Conservation (phyloP, 1,140 invertebrate genomes). For the Myzus persicae region DNA sequence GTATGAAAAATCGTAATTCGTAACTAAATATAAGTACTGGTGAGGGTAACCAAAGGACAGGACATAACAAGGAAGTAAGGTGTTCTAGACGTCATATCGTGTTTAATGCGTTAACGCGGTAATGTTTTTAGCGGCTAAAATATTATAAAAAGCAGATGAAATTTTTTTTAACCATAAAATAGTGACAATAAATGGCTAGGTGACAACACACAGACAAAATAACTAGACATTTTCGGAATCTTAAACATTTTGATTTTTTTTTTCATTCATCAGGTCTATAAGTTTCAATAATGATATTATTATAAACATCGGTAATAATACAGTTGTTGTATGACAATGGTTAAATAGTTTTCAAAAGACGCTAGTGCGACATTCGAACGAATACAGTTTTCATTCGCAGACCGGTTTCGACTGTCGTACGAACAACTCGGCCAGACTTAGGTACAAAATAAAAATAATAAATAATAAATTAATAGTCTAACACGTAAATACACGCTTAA, state of each 20-base stretch:
- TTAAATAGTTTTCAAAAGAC: not conserved
- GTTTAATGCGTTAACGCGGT: no score
- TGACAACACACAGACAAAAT: not conserved
- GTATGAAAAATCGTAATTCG: no score
- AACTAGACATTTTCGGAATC: not conserved
- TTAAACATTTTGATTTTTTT: not conserved
- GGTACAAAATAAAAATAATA: not conserved
- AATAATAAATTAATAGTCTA: constrained; percentile 20
- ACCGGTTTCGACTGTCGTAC: not conserved
- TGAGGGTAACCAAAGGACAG: no score
- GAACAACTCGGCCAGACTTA: not conserved
- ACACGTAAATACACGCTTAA: not conserved
- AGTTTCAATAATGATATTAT: not conserved
- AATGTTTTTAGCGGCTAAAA: no score
- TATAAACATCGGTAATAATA: not conserved
- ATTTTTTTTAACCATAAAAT: not conserved
- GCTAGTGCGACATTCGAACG: not conserved
- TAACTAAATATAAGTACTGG: no score
- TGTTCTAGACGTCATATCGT: no score
- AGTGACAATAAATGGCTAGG: not conserved
- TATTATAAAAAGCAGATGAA: not conserved
- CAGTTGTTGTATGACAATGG: no score
- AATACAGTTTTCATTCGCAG: not conserved
- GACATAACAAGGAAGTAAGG: no score
- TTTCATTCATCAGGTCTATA: not conserved